Conservation (phyloP, 2,888 invertebrate genomes). For the Thysanoteuthis rhombus region DNA sequence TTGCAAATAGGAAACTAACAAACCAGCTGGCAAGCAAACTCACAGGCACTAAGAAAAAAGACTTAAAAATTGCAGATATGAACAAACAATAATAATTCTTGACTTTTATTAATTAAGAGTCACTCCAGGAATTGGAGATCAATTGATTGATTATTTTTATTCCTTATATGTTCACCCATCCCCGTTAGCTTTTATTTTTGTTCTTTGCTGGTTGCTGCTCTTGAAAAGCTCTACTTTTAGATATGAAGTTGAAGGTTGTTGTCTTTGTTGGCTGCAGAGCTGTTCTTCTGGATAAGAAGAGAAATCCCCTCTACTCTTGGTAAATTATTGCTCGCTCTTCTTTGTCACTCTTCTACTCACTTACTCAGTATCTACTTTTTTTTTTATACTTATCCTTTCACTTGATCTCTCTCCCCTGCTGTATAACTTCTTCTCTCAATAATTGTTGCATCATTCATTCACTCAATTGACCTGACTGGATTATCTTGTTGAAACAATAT, state of each 20-base stretch:
- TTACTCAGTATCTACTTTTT: neutral
- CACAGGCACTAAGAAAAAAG: neutral
- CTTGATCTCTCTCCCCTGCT: neutral
- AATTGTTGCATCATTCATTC: neutral
- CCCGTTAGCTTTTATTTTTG: neutral
- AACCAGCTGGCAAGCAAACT: neutral
- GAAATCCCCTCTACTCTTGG: neutral
- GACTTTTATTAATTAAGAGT: neutral
- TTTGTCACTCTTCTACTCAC: neutral
- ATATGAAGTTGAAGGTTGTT: neutral
- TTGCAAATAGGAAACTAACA: neutral
- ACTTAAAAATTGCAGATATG: neutral
- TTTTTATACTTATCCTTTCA: neutral
- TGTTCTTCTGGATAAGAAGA: neutral
- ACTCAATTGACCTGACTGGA: neutral
- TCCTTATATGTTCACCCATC: neutral
- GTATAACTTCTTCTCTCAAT: constrained; percentile 32
- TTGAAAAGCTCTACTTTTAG: neutral
- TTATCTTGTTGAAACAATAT: neutral
- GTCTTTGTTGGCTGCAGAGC: neutral
- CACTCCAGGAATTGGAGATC: neutral
- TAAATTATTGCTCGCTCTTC: neutral
- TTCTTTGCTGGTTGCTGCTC: neutral
- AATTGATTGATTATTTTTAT: constrained; percentile 12
- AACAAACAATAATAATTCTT: neutral